Evolutionary conservation across 2,113 vertebrate species (phyloP).

Genomic region (Poicephalus gulielmi): DNA sequence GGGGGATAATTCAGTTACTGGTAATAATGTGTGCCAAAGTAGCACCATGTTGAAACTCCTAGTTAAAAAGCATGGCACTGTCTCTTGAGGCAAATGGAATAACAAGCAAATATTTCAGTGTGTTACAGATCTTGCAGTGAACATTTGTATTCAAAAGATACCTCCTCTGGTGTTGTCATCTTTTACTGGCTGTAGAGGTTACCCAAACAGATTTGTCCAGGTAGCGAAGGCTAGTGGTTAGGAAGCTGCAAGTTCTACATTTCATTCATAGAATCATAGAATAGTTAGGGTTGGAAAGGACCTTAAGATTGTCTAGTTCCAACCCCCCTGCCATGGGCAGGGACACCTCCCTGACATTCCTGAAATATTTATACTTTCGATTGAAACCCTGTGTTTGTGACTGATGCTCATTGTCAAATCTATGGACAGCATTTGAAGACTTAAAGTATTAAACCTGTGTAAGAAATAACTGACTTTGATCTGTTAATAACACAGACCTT

Average conservation of each 20-base stretch:
- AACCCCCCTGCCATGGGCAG: too few species aligned
- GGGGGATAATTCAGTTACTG: neutral
- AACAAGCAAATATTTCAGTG: neutral
- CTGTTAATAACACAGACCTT: slow-evolving; percentile 1
- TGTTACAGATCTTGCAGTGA: neutral
- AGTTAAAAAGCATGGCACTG: neutral
- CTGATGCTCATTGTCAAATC: neutral
- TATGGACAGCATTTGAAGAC: neutral
- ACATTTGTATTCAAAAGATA: neutral
- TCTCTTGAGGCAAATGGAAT: neutral
- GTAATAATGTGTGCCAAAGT: neutral
- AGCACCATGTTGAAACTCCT: neutral
- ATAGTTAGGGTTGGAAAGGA: too few species aligned
- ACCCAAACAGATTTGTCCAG: neutral
- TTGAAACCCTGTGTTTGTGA: neutral
- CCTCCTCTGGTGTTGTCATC: neutral
- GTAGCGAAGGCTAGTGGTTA: neutral
- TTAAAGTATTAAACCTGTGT: neutral
- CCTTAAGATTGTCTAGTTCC: too few species aligned
- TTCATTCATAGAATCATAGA: neutral
- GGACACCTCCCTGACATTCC: neutral
- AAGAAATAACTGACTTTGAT: neutral
- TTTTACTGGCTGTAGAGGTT: neutral
- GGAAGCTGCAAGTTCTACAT: neutral
- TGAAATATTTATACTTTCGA: neutral